Conservation (phyloP, 2,113 vertebrate species). For the Strigops habroptila region DNA sequence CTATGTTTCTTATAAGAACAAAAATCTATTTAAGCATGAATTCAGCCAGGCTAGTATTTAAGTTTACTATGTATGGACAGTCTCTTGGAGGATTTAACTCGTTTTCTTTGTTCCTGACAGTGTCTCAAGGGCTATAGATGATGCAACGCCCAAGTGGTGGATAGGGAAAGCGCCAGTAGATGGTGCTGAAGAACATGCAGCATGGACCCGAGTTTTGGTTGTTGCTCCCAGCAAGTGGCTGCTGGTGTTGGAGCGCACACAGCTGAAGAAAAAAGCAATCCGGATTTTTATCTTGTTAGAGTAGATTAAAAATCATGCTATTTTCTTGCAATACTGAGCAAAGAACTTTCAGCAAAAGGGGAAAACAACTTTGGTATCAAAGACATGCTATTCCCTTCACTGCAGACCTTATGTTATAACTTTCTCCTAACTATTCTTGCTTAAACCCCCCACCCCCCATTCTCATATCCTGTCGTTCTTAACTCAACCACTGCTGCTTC, state of each 20-base stretch:
- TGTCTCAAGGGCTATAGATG: neutral
- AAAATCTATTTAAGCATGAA: neutral
- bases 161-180: neutral
- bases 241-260: neutral
- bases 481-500: neutral
- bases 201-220: neutral
- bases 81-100: neutral
- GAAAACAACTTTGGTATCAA: neutral
- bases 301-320: neutral
- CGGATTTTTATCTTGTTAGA: neutral
- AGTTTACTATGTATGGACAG: neutral
- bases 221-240: neutral
- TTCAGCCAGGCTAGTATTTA: neutral
- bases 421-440: neutral
- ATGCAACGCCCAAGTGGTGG: neutral
- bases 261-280: neutral
- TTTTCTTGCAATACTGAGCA: neutral
- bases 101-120: neutral
- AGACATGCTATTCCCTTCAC: neutral
- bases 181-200: constrained; percentile 21
- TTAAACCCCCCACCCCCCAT: neutral
- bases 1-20: neutral
- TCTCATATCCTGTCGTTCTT: neutral
- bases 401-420: neutral
- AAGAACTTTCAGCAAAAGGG: neutral